phyloP scores from a whole-genome alignment of 2,797 vertebrate species.

The Zenarchopterus dispar region DNA sequence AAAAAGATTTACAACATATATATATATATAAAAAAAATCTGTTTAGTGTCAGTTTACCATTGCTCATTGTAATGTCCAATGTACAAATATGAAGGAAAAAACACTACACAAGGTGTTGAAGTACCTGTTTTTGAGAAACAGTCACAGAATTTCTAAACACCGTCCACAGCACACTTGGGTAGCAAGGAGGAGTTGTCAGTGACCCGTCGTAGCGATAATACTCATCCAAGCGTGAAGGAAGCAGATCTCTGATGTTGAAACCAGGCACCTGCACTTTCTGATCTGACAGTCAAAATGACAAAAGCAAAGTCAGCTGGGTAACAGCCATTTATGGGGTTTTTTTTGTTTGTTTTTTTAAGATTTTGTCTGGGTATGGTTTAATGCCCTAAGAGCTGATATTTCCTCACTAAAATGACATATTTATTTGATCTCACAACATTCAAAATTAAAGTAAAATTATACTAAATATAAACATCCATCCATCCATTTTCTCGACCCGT shows the following conservation, averaged over 20 bases:
- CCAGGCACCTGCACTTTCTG: slow-evolving; percentile 85
- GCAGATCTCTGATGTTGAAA: slow-evolving; percentile 87
- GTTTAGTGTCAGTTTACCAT: accelerated
- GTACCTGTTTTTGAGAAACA: slow-evolving; percentile 91
- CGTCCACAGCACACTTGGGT: slow-evolving; percentile 94
- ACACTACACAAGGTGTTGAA: neutral
- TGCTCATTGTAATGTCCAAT: neutral
- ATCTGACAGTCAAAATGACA: slow-evolving; percentile 72
- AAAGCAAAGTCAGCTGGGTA: slow-evolving; percentile 14
- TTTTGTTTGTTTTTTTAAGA: too few species aligned
- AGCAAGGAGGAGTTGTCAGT: slow-evolving; percentile 95
- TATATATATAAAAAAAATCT: neutral
- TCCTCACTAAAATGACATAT: too few species aligned
- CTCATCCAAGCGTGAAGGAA: slow-evolving; percentile 87
- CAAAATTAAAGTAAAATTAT: too few species aligned
- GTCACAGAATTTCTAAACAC: slow-evolving; percentile 88
- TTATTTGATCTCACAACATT: too few species aligned
- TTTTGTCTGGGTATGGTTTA: too few species aligned
- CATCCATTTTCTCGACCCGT: too few species aligned
- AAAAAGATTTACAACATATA: neutral
- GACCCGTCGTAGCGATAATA: slow-evolving; percentile 95
- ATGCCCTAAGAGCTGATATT: too few species aligned
- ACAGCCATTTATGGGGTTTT: neutral
- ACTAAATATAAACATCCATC: too few species aligned
- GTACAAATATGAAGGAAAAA: neutral